A percentile compares a stretch with the other conserved stretches of the same genome.
These are phyloP conservation scores for Danionella cerebrum DNA, from an alignment of 2,113 vertebrate species.

Conservation along the genomic window DNA sequence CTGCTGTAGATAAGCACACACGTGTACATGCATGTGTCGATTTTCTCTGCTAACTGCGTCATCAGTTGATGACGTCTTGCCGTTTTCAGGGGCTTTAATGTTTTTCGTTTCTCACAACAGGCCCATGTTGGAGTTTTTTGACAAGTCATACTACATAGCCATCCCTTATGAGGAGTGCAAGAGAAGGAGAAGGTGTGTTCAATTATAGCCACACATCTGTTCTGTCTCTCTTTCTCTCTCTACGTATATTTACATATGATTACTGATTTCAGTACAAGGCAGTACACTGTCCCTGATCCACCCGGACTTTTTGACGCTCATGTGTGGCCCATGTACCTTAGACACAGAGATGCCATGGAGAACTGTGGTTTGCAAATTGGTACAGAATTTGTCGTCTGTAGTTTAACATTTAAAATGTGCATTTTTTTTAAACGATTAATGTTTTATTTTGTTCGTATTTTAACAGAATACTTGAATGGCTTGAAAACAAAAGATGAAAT, in stretches of 20 bases:
- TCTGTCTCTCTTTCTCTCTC: background rate
- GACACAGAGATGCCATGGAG: constrained; percentile 66
- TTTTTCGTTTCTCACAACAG: constrained; percentile 37
- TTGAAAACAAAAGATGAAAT: constrained; percentile 65
- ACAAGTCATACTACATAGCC: constrained; percentile 64
- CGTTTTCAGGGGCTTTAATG: background rate
- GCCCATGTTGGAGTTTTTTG: constrained; percentile 60
- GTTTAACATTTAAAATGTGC: background rate
- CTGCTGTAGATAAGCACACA: constrained; percentile 19
- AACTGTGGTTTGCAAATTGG: constrained; percentile 52
- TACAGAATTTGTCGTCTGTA: constrained; percentile 34
- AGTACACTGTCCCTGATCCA: constrained; percentile 72
- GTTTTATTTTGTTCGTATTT: background rate
- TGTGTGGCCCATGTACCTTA: constrained; percentile 78
- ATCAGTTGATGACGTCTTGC: background rate
- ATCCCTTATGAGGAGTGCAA: constrained; percentile 74
- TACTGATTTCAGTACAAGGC: constrained; percentile 55
- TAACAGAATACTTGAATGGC: constrained; percentile 64
- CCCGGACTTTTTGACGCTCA: constrained; percentile 74
- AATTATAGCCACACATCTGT: background rate
- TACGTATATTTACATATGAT: background rate
- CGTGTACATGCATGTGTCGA: background rate
- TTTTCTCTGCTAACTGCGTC: background rate
- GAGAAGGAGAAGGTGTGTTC: constrained; percentile 61
- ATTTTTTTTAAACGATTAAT: background rate